Conservation (phyloP, 1,140 invertebrate genomes). For the Ceratina calcarata region DNA sequence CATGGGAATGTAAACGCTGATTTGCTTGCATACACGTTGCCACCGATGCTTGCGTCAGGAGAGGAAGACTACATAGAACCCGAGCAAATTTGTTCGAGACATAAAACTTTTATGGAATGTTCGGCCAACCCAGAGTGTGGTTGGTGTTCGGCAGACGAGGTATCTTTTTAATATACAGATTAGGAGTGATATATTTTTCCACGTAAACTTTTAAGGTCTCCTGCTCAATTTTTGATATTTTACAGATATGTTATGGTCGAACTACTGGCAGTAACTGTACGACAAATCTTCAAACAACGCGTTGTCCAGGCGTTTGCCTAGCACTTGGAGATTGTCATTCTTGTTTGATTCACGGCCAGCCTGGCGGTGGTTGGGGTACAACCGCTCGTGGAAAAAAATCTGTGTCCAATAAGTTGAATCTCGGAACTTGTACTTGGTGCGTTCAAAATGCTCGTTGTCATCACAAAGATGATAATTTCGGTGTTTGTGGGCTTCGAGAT, state of each 20-base stretch:
- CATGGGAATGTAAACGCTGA: slow-evolving; percentile 94
- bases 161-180: slow-evolving; percentile 56
- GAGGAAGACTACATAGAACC: slow-evolving; percentile 83
- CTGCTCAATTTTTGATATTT: slow-evolving; percentile 4
- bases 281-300: slow-evolving; percentile 91
- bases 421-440: slow-evolving; percentile 94
- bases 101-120: slow-evolving; percentile 88
- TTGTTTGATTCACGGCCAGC: slow-evolving; percentile 88
- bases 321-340: slow-evolving; percentile 93
- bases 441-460: slow-evolving; percentile 95
- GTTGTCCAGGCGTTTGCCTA: slow-evolving; percentile 93
- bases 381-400: slow-evolving; percentile 80
- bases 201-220: no score
- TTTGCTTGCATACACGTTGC: slow-evolving; percentile 88
- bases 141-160: slow-evolving; percentile 92
- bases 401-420: slow-evolving; percentile 87
- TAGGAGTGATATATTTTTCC: neutral
- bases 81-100: slow-evolving; percentile 86
- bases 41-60: slow-evolving; percentile 87
- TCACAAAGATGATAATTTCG: slow-evolving; percentile 91
- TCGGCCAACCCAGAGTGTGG: slow-evolving; percentile 95
- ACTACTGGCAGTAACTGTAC: slow-evolving; percentile 91
- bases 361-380: slow-evolving; percentile 79
- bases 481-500: slow-evolving; percentile 87
- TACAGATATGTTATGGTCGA: slow-evolving; percentile 88